Percentiles rank a stretch among this genome's conserved stretches.
Evolutionary conservation across 2,888 invertebrate species (phyloP).

Genomic region (Dysmachus trigonus): DNA sequence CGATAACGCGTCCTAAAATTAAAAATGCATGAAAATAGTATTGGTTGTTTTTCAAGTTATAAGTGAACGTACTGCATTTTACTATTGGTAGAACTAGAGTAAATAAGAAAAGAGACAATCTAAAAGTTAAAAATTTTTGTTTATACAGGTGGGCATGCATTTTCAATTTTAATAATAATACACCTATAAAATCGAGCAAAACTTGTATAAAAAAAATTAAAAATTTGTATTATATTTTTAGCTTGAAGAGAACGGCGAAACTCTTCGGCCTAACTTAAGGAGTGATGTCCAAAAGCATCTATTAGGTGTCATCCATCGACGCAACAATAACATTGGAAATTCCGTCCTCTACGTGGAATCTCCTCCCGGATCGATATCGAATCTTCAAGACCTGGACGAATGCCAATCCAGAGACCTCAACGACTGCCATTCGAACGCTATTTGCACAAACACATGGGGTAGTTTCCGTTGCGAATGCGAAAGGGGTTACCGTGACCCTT

Average conservation of each 20-base stretch:
- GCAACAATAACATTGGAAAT: slow-evolving; percentile 88
- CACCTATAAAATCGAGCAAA: no score
- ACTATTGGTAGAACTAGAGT: no score
- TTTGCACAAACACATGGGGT: slow-evolving; percentile 85
- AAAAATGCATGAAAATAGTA: no score
- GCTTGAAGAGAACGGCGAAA: slow-evolving; percentile 80
- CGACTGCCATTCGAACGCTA: slow-evolving; percentile 83
- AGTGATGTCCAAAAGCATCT: slow-evolving; percentile 85
- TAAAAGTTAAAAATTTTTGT: neutral
- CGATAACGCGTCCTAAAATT: no score
- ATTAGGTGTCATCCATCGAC: slow-evolving; percentile 80
- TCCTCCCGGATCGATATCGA: slow-evolving; percentile 80
- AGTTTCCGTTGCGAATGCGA: slow-evolving; percentile 76
- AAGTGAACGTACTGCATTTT: no score
- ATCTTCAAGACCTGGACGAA: slow-evolving; percentile 84
- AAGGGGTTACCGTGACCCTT: slow-evolving; percentile 79
- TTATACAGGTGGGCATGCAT: no score
- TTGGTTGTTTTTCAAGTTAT: no score
- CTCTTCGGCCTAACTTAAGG: slow-evolving; percentile 73
- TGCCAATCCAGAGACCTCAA: slow-evolving; percentile 83
- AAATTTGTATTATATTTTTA: no score
- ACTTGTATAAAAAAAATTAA: no score
- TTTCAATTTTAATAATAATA: no score
- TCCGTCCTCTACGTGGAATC: slow-evolving; percentile 86
- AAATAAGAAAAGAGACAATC: no score